Percentiles rank a stretch among this genome's conserved stretches.
These are phyloP conservation scores for Xerus inauris DNA, from an alignment of 2,113 vertebrate genomes.

Conservation along the genomic window DNA sequence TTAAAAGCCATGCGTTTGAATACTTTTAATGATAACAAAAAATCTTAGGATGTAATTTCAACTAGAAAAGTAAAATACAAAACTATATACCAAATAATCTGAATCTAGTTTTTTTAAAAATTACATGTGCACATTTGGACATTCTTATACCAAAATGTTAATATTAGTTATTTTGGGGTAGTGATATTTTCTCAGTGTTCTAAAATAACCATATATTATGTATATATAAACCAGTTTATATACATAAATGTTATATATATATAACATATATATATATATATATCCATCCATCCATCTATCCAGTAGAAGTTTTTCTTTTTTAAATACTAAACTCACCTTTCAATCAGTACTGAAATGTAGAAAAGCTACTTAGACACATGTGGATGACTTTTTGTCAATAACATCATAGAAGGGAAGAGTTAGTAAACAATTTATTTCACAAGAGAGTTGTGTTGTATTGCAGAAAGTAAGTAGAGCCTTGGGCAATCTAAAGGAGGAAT, in stretches of 20 bases:
- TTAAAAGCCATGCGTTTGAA: constrained; percentile 56
- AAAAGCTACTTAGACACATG: neutral
- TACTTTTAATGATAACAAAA: neutral
- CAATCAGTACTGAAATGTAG: neutral
- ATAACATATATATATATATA: too few relatives aligned
- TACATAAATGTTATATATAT: too few relatives aligned
- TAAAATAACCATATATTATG: neutral
- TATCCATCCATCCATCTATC: too few relatives aligned
- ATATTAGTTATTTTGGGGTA: neutral
- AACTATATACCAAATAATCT: neutral
- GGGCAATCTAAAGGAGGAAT: neutral
- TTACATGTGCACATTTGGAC: neutral
- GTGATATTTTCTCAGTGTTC: neutral
- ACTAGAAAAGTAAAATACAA: constrained; percentile 34
- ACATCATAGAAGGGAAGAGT: neutral
- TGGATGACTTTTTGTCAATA: neutral
- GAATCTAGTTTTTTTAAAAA: constrained; percentile 26
- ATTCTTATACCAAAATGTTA: neutral
- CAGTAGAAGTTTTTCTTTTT: neutral
- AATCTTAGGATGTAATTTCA: neutral
- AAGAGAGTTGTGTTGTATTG: neutral
- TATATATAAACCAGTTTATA: neutral
- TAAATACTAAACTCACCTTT: neutral
- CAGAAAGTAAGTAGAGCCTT: neutral
- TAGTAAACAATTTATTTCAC: neutral